Percentiles rank a stretch among this genome's conserved stretches.
These are phyloP conservation scores for Dugesia japonica DNA, from an alignment of 2,888 invertebrate genomes.

Conservation along the genomic window DNA sequence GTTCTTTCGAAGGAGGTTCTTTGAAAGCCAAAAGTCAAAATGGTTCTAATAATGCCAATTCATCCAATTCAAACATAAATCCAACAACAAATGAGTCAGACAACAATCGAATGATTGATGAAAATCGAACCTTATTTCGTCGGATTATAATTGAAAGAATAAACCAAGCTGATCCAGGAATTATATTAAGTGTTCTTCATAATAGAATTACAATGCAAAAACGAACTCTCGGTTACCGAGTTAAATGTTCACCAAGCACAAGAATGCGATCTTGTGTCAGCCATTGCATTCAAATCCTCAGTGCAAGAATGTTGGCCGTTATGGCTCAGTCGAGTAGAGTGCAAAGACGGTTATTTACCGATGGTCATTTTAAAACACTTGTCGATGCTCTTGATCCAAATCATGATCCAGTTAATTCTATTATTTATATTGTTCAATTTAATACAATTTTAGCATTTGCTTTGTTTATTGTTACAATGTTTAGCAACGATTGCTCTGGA, in stretches of 20 bases:
- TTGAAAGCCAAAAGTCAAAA: background rate
- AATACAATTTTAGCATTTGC: constrained; percentile 50
- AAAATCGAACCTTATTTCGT: constrained; percentile 1
- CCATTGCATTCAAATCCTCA: constrained; percentile 54
- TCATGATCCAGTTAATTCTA: constrained; percentile 53
- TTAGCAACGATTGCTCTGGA: constrained; percentile 54
- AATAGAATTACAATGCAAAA: constrained; percentile 55
- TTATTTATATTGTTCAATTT: background rate
- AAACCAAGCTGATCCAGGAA: constrained; percentile 47
- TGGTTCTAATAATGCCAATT: background rate
- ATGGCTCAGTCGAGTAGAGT: constrained; percentile 53
- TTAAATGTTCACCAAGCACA: constrained; percentile 54
- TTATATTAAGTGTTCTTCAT: constrained; percentile 53
- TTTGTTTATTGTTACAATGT: constrained; percentile 55
- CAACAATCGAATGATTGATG: background rate
- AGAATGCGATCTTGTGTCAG: constrained; percentile 54
- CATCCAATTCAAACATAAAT: background rate
- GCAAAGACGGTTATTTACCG: constrained; percentile 52
- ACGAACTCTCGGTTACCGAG: constrained; percentile 53
- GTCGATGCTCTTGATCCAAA: constrained; percentile 55
- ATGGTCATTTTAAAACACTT: constrained; percentile 53
- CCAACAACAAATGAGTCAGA: background rate
- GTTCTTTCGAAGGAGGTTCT: background rate
- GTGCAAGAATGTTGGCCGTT: constrained; percentile 54
- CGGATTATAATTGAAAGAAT: constrained; percentile 43